Conservation (phyloP, 1,140 invertebrate genomes). For the Cherax quadricarinatus region DNA sequence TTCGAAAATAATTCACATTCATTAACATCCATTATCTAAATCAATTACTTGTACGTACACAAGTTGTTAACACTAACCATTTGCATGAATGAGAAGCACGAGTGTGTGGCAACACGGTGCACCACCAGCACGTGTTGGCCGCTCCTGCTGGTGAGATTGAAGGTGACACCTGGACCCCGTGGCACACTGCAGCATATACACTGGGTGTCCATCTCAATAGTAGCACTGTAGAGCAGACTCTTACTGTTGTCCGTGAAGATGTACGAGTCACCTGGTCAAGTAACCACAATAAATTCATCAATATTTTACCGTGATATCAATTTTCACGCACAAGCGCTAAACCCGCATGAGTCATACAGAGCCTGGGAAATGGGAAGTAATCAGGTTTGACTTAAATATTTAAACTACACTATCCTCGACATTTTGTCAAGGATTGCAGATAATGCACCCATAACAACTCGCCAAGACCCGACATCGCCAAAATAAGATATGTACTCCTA, state of each 20-base stretch:
- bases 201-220: slow-evolving; percentile 22
- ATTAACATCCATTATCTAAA: too few species aligned
- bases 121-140: slow-evolving; percentile 20
- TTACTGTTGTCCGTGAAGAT: slow-evolving; percentile 19
- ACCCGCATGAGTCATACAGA: too few species aligned
- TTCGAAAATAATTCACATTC: too few species aligned
- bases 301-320: neutral
- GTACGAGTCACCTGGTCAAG: slow-evolving; percentile 32
- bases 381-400: too few species aligned
- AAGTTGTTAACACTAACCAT: neutral
- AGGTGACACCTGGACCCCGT: slow-evolving; percentile 27
- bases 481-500: too few species aligned
- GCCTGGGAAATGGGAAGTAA: too few species aligned
- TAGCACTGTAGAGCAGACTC: slow-evolving; percentile 15
- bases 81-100: neutral
- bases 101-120: neutral
- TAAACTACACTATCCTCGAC: too few species aligned
- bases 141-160: slow-evolving; percentile 27
- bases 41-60: too few species aligned
- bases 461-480: too few species aligned
- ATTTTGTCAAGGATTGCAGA: too few species aligned
- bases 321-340: too few species aligned
- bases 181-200: slow-evolving; percentile 22
- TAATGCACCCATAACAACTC: too few species aligned
- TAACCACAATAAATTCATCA: neutral